These are phyloP conservation scores for Drusus annulatus DNA, from an alignment of 1,140 invertebrate genomes.

Conservation along the genomic window DNA sequence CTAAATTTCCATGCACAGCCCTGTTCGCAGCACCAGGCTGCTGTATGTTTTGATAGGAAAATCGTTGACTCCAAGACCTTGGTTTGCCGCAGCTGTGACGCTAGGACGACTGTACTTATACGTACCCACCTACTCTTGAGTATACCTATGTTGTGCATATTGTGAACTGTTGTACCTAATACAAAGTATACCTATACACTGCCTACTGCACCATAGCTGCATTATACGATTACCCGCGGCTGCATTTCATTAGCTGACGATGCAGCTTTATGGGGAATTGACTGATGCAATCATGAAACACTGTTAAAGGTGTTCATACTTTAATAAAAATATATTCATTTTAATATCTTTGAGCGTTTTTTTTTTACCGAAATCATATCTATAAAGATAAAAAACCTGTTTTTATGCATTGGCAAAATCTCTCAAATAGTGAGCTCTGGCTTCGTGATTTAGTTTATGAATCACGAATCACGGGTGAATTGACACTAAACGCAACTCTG, in stretches of 20 bases:
- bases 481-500: too few relatives aligned
- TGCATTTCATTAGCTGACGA: background rate
- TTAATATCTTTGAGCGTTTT: too few relatives aligned
- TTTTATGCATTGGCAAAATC: too few relatives aligned
- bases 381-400: too few relatives aligned
- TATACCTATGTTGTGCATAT: background rate
- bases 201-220: background rate
- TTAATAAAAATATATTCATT: too few relatives aligned
- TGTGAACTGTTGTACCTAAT: background rate
- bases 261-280: background rate
- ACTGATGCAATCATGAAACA: background rate
- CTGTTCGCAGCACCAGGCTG: background rate
- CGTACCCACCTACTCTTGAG: background rate
- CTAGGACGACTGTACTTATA: constrained; percentile 12
- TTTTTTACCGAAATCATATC: too few relatives aligned
- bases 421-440: too few relatives aligned
- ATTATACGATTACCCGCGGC: constrained; percentile 10
- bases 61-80: constrained; percentile 50
- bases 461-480: too few relatives aligned
- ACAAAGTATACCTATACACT: background rate
- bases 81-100: constrained; percentile 38
- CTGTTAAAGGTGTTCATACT: too few relatives aligned
- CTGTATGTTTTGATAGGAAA: constrained; percentile 50
- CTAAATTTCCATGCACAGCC: background rate
- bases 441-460: too few relatives aligned